Base-by-base conservation (phyloP, 1,140 invertebrate genomes). In the Drosophila fuyamai region DNA sequence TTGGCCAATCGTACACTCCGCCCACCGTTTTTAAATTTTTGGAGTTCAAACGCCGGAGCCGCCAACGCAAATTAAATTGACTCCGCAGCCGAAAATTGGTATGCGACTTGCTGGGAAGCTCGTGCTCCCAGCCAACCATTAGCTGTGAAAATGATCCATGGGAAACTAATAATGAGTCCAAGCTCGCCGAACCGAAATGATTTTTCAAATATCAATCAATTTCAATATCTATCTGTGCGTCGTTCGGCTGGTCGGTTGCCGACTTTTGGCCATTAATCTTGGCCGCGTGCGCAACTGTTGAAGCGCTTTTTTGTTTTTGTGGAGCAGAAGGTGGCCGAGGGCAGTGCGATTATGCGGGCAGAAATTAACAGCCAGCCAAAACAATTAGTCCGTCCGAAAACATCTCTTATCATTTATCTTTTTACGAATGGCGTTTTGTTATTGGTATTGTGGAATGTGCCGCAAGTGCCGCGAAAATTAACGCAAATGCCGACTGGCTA, bases 131-230 rank as follows among this genome's bases (percentile, higher is more conserved):
- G 16, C 50, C n/a, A 55, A 59, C 58, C 84, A 85, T 88, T 83
- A 88, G 76, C 76, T 56, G 70, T 58, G 59, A 71, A 76, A 88
- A 81, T 70, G 77, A 80, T 80, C 63, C 84, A 84, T 88, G 84
- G 84, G 84, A 88, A 88, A 88, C 76, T 70, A 68, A 79, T 85
- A 78, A 86, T 85, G 74, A 79, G 78, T 56, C 65, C 40, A 55
- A 54, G 66, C 65, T 51, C 40, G n/a, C n/a, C 59, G 56, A 59
- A 56, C 68, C 61, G 55, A 82, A 84, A 84, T 83, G 79, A 89
- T 83, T 83, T 83, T 75, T 86, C 76, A 84, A 88, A 89, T 89
- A 88, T 88, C 85, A 83, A 88, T 89, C 84, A 88, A 86, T 86
- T 81, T 86, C 66, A 85, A 88, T 88, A 79, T 67, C 68, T 73